These are phyloP conservation scores for Limonius californicus DNA, from an alignment of 1,140 invertebrate genomes.

Conservation along the genomic window DNA sequence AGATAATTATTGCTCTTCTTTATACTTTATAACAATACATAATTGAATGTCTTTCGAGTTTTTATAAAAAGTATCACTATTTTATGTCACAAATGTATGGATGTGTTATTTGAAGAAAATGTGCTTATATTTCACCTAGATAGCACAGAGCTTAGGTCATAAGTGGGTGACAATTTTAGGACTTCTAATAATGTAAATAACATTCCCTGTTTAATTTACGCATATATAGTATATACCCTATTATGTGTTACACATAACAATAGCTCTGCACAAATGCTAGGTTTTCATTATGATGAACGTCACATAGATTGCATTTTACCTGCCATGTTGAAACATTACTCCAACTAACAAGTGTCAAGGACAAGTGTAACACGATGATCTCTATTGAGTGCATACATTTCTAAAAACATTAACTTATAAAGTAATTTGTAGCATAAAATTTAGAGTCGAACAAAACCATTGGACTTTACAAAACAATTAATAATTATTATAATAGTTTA, in stretches of 20 bases:
- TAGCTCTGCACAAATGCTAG: constrained; percentile 4
- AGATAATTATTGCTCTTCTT: no score
- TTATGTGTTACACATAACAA: background rate
- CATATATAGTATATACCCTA: background rate
- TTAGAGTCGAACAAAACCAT: constrained; percentile 33
- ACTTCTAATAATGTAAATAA: constrained; percentile 2
- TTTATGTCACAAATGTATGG: background rate
- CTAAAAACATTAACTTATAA: constrained; percentile 10
- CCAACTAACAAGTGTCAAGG: background rate
- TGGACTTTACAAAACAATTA: constrained; percentile 23
- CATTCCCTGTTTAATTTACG: background rate
- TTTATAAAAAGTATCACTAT: no score
- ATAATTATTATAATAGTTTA: background rate
- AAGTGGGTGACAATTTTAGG: background rate
- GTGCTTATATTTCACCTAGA: constrained; percentile 4
- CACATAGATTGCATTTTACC: background rate
- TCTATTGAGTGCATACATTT: constrained; percentile 1
- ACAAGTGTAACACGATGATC: background rate
- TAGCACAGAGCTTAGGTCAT: background rate
- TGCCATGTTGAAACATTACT: constrained; percentile 1
- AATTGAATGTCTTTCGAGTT: no score
- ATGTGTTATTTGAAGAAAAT: constrained; percentile 7
- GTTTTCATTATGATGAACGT: background rate
- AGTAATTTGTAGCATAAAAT: constrained; percentile 6
- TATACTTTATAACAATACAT: no score